These are phyloP conservation scores for Molothrus ater DNA, from an alignment of 2,797 vertebrate genomes.

Conservation along the genomic window DNA sequence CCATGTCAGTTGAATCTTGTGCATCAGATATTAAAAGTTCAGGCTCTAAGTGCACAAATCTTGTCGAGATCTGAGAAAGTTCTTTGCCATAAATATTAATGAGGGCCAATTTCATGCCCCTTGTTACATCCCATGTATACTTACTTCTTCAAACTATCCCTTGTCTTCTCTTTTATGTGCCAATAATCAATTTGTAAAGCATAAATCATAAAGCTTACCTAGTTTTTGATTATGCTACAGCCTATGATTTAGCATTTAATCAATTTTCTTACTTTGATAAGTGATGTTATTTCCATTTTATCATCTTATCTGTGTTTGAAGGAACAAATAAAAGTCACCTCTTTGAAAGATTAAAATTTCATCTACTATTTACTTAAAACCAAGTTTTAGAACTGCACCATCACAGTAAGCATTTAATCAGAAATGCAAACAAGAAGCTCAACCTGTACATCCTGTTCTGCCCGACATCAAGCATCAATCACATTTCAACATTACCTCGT, in stretches of 20 bases:
- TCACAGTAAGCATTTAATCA: background rate
- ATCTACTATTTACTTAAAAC: background rate
- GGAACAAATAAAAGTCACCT: constrained; percentile 35
- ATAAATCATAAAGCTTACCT: background rate
- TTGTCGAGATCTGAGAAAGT: background rate
- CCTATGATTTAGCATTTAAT: background rate
- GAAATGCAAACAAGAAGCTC: constrained; percentile 11
- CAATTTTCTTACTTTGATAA: background rate
- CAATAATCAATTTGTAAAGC: constrained; percentile 18
- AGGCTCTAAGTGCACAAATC: background rate
- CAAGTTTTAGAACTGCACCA: background rate
- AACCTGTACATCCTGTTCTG: background rate
- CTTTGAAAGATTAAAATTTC: background rate
- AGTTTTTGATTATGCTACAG: background rate
- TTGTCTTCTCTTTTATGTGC: background rate
- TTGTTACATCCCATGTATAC: background rate
- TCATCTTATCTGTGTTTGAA: constrained; percentile 14
- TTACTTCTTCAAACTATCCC: constrained; percentile 21
- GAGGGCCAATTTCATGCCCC: background rate
- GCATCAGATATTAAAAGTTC: background rate
- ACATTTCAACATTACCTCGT: background rate
- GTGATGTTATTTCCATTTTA: background rate
- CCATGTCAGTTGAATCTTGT: background rate
- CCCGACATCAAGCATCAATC: background rate
- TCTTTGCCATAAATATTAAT: constrained; percentile 1